Evolutionary conservation across 2,113 vertebrate genomes (phyloP).

Genomic region (Picathartes gymnocephalus): DNA sequence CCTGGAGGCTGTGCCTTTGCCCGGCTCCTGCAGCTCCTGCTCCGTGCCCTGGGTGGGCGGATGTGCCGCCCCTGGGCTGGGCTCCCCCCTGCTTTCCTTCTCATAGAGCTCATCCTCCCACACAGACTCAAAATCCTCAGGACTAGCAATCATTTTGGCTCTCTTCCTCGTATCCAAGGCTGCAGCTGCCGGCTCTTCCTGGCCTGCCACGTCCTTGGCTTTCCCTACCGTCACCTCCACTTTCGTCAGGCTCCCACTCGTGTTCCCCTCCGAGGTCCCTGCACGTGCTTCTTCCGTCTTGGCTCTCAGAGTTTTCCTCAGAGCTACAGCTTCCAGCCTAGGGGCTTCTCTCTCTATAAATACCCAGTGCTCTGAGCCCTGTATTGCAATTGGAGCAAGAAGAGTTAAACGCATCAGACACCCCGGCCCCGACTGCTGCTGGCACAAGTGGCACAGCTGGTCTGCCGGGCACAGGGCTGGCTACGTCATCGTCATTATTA

Average conservation of each 20-base stretch:
- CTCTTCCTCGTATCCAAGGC: slow-evolving; percentile 5
- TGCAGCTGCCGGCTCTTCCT: slow-evolving; percentile 54
- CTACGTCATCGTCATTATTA: not conserved
- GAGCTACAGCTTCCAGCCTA: slow-evolving; percentile 80
- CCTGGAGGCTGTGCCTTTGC: not conserved
- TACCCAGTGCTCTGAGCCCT: slow-evolving; percentile 99
- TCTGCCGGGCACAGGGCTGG: not conserved
- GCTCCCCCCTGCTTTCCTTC: slow-evolving; percentile 1
- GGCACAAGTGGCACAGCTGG: not conserved
- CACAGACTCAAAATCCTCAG: slow-evolving; percentile 71
- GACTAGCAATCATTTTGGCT: slow-evolving; percentile 73
- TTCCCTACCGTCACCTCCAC: slow-evolving; percentile 61
- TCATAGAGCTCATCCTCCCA: slow-evolving; percentile 63
- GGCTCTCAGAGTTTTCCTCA: slow-evolving; percentile 68
- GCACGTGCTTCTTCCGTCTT: slow-evolving; percentile 62
- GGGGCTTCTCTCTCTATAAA: slow-evolving; percentile 93
- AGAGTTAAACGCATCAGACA: slow-evolving; percentile 82
- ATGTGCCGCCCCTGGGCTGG: not conserved
- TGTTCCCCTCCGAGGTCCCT: slow-evolving; percentile 41
- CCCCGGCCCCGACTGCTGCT: not conserved
- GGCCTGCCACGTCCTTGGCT: slow-evolving; percentile 62
- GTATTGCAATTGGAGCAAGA: slow-evolving; percentile 95
- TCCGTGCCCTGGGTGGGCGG: not conserved
- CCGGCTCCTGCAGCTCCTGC: not conserved
- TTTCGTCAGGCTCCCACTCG: slow-evolving; percentile 28